Base-by-base conservation (phyloP, 2,888 invertebrate genomes). In the Thalpophila matura region DNA sequence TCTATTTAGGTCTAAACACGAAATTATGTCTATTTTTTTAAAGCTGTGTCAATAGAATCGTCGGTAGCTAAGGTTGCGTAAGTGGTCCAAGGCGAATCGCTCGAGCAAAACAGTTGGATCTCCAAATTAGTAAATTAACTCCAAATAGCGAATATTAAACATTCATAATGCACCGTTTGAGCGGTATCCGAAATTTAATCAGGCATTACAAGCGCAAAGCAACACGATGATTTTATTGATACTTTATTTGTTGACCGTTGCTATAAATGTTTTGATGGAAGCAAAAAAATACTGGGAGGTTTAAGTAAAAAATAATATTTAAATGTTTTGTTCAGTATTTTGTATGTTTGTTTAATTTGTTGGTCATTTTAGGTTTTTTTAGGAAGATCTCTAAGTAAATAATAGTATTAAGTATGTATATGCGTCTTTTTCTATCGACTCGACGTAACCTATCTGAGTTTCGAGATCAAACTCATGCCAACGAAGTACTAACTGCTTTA, bases 61-160 rank as follows among this genome's bases (percentile, higher is more conserved):
- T 72, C 73, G 63, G 80, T 82, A 81, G 80, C 80, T 79, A 74
- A 70, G 74, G 79, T 86, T 87, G 81, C 82, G 83, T 87, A 91
- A 91, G 83, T 92, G 86, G 91, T 85, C 87, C 92, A 92, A 92
- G 92, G 92, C 74, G 67, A 86, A 76, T 86, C 85, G 77, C 81
- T 81, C 77, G 76, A 86, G 83, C 85, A 80, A 80, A 84, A 82
- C 82, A 80, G 81, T 85, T 81, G 77, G 74, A 80, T 86, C 83
- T 85, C 80, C 77, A 83, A 86, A 86, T 83, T 79, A 73, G 68
- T 77, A 80, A 75, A 81, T 77, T 70, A 64, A 55, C 38, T 71
- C 40, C 26, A 55, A 63, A 62, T 46, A 68, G 55, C 45, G 58
- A 61, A 58, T 54, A 51, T 72, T 50, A 60, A 55, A 67, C 45